Conservation (phyloP, 2,888 invertebrate species). For the Drosophila colorata region DNA sequence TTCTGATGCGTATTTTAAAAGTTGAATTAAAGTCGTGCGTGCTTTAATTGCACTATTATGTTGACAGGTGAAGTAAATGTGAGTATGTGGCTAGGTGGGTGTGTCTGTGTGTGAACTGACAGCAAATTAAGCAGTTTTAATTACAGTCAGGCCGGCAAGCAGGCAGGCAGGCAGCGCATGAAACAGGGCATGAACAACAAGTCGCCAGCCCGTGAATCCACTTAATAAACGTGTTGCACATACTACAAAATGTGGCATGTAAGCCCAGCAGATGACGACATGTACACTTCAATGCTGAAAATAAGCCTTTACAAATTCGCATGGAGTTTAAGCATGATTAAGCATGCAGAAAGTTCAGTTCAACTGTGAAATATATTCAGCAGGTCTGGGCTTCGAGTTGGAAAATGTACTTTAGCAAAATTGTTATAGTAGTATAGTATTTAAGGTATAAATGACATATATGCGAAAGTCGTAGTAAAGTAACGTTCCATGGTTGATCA, state of each 20-base stretch:
- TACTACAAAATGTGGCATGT: constrained; percentile 11
- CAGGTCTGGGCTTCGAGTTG: too few species aligned
- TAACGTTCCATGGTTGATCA: too few species aligned
- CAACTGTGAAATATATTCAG: too few species aligned
- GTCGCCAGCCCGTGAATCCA: background rate
- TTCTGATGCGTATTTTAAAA: constrained; percentile 26
- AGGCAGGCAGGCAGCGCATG: background rate
- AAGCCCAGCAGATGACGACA: constrained; percentile 6
- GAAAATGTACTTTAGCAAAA: too few species aligned
- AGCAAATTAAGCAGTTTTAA: constrained; percentile 66
- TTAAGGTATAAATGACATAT: too few species aligned
- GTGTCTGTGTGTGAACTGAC: constrained; percentile 29
- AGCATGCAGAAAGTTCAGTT: background rate
- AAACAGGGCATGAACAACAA: background rate
- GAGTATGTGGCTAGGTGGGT: background rate
- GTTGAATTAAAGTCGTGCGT: constrained; percentile 12
- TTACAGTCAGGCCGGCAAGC: constrained; percentile 50
- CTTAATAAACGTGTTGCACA: constrained; percentile 13
- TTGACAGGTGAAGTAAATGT: constrained; percentile 33
- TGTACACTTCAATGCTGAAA: background rate
- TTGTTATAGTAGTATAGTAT: too few species aligned
- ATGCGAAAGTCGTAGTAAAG: too few species aligned
- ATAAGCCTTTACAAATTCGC: background rate
- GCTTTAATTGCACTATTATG: constrained; percentile 46
- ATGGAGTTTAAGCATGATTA: background rate